Evolutionary conservation across 2,888 invertebrate species (phyloP), one percentile per base, ranked within the genome.

Genomic region (Nomada goodeniana): DNA sequence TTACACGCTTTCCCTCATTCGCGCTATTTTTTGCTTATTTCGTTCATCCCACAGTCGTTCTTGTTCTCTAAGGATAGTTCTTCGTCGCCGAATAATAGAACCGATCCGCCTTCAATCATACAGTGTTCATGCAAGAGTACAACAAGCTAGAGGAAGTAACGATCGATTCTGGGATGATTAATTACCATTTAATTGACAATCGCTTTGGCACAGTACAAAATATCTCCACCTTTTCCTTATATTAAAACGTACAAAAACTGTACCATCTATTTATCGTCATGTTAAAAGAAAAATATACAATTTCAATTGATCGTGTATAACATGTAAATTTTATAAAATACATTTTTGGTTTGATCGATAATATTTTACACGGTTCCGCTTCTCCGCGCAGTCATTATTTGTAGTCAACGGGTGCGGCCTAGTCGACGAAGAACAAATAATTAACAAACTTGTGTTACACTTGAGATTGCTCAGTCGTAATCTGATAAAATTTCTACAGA

Each of bases 151-250:
- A 64, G 61, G 70, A 84, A 73, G 57, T 78, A 82, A 81, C 72
- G 76, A 61, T 55, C 72, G 65, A 61, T 68, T 63, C 47, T 55
- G 70, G 26, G 26, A 55, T 42, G 57, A 73, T 61, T 68, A 57
- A 75, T 74, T 69, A 65, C 29, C 70, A 79, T 84, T 77, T 85
- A 86, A 90, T 89, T 86, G 84, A 88, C 81, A 85, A 88, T 90
- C 76, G 85, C 89, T 91, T 92, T 91, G 92, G 90, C 90, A 90
- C 90, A 90, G 86, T 90, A 89, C 85, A 91, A 87, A 91, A 87
- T 89, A 89, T 47, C 44, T 67, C 55, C 44, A 18, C n/a, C 52
- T 13, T 29, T 65, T 36, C 23, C 50, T 1, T 36, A 52, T 61
- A 53, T 10, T 23, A 0, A 20, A 18, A 76, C 60, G 70, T 83